Evolutionary conservation across 2,113 vertebrate species (phyloP), one percentile per base, ranked within the genome.

Genomic region (Nannobrachium achirus): DNA sequence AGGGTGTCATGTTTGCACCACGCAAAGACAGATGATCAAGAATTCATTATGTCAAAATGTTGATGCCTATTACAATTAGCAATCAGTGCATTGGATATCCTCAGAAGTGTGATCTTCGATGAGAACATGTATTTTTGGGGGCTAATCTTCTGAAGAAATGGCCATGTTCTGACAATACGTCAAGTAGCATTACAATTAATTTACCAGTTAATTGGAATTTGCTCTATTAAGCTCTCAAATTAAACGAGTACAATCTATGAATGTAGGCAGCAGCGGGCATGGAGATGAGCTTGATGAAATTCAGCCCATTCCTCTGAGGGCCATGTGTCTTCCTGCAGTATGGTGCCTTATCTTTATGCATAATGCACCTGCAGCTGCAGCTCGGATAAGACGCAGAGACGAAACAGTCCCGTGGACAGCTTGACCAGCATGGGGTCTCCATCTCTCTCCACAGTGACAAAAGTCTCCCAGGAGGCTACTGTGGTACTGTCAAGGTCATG

Each of bases 341-440:
- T 16, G 49, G 56, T 18, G 33, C 46, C 33, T 48, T 1, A 53
- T 56, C 70, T 84, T 67, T 67, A 64, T 20, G 73, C 78, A 83
- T 73, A 71, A 79, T 64, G 64, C 51, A 86, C 56, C 44, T 39
- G 25, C 25, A 56, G 42, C 73, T 61, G 20, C 9, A 44, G 78
- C 71, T 51, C 13, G 48, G 65, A 75, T 72, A 77, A 75, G 68
- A 73, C 57, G 69, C 62, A 9, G 48, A n/a, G 64, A 18, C 6
- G 49, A 78, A 77, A 68, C 73, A 67, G 74, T 72, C 63, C 73
- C 79, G 89, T 57, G 14, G 84, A 85, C 83, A 60, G 82, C 74
- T 50, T 69, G 79, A 80, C 84, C 83, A 80, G 74, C 79, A 72
- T 45, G 69, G 60, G 75, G 84, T 20, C 80, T 51, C 72, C 69